These are phyloP conservation scores for Pyralis farinalis DNA, from an alignment of 2,888 invertebrate species.

Conservation along the genomic window DNA sequence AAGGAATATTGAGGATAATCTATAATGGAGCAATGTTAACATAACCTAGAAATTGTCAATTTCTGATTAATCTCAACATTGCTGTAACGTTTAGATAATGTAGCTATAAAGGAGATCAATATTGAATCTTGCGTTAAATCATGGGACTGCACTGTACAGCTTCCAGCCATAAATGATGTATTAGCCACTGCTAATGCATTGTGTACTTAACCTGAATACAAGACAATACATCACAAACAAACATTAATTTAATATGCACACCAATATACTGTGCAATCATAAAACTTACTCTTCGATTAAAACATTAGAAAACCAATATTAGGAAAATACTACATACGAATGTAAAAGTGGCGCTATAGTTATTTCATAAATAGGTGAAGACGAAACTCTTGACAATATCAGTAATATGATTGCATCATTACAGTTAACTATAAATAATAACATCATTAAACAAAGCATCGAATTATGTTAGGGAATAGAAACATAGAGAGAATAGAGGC, in stretches of 20 bases:
- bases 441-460: too few species aligned
- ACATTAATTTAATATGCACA: background rate
- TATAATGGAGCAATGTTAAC: constrained; percentile 4
- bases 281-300: background rate
- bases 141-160: background rate
- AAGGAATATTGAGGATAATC: constrained; percentile 5
- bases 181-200: constrained; percentile 1
- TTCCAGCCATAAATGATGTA: constrained; percentile 2
- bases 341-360: too few species aligned
- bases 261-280: background rate
- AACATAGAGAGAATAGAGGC: background rate
- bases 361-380: too few species aligned
- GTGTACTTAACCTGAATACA: background rate
- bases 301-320: too few species aligned
- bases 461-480: too few species aligned
- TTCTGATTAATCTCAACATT: background rate
- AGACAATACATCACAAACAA: background rate
- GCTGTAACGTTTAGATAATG: background rate
- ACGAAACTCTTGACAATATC: too few species aligned
- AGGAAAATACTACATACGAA: too few species aligned
- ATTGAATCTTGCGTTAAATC: background rate
- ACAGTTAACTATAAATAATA: too few species aligned
- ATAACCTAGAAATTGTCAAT: constrained; percentile 4
- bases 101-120: background rate
- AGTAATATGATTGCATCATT: too few species aligned